Base-by-base conservation (phyloP, 2,797 vertebrate genomes). In the Chromobotia macracanthus region DNA sequence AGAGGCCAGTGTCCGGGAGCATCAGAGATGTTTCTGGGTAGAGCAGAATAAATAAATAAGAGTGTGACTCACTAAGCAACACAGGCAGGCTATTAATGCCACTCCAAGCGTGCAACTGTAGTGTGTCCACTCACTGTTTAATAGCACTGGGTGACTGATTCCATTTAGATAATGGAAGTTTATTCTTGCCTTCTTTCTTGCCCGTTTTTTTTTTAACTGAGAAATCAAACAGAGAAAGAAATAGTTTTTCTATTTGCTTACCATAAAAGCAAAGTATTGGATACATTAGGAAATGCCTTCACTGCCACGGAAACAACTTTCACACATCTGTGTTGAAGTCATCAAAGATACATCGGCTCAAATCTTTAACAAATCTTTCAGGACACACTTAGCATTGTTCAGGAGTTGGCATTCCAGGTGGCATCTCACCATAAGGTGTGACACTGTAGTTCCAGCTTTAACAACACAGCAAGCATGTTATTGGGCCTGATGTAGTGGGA, bases 391-490 rank as follows among this genome's bases (percentile, higher is more conserved):
- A 66, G 44, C 46, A 31, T 41, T n/a, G 55, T 81, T 83, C 74
- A 77, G 65, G 74, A 82, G 70, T 80, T 85, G 81, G 70, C 80
- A 48, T 80, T 80, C 69, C 51, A 35, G 69, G 46, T 77, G 78
- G 48, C 66, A 61, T 28, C 23, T 55, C 31, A 21, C n/a, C 19
- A 12, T 46, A 41, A 79, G 77, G 77, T 83, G 77, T 35, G 50
- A 75, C 78, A 75, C 75, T 86, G 89, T 89, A 87, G 69, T 66
- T 73, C 53, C 72, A 73, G 73, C 89, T 91, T 91, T 86, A 84
- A 82, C 87, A 86, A 81, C 79, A 83, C 85, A 82, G 82, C 82
- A 86, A 88, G 85, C 73, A 80, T 80, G 86, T 88, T 83, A 84
- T 68, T 74, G 80, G 84, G 85, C 87, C 85, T 88, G 87, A 84